Base-by-base conservation (phyloP, 2,797 vertebrate species). In the Poeciliopsis paucimaculata region DNA sequence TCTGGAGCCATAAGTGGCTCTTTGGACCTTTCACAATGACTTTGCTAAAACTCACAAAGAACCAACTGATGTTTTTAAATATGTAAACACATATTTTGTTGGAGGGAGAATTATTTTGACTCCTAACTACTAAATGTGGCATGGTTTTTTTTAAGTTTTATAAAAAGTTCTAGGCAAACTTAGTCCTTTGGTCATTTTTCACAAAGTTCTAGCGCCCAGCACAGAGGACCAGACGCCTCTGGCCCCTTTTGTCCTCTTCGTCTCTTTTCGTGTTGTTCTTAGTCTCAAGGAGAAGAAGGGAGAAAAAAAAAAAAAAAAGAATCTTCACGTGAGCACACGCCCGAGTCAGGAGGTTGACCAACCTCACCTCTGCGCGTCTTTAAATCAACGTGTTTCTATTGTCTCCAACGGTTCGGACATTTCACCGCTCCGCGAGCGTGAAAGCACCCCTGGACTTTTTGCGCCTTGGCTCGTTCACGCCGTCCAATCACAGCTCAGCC, bases 401-500 rank as follows among this genome's bases (percentile, higher is more conserved):
- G 82, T 90, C 71, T 86, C 79, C 82, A 87, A 75, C 86, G 89
- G 84, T 88, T 79, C 76, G 76, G 87, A 68, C 36, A 76, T 91
- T 94, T 78, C 79, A 53, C 84, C 76, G 85, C 86, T 88, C 79
- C 20, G 66, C 46, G 0, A 86, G 92, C 76, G 73, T 91, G 86
- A 91, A 93, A 92, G 79, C 85, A 77, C 77, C 84, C 31, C 75
- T 47, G 75, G 16, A 77, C 85, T 85, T 53, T 71, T 53, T 80
- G 72, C 84, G 80, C 13, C 75, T 18, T 15, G 13, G 83, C 78
- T 83, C 74, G 55, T 76, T 49, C 26, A 83, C 77, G n/a, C 57
- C 70, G 36, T 76, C 90, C 89, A 95, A 93, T 91, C 93, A 92
- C 87, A 72, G 82, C 55, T 92, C 93, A 93, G 91, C 93, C 72